Conservation (phyloP, 2,113 vertebrate species). For the Trichechus manatus region DNA sequence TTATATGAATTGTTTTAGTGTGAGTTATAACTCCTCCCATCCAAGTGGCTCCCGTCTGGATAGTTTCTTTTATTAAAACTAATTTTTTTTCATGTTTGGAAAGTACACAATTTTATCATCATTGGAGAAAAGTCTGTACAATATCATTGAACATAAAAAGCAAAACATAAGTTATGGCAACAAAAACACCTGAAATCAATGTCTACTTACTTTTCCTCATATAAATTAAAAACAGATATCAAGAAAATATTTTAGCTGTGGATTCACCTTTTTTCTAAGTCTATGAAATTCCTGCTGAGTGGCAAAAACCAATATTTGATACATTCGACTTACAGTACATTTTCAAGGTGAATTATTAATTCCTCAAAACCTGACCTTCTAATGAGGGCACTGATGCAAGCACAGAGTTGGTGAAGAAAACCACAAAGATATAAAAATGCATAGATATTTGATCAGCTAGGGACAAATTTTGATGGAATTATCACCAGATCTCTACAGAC, state of each 20-base stretch:
- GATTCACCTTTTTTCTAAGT: conserved; percentile 49
- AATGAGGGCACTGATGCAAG: conserved; percentile 61
- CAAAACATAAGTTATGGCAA: not conserved
- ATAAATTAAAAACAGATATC: conserved; percentile 24
- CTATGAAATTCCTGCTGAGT: conserved; percentile 63
- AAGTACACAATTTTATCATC: conserved; percentile 47
- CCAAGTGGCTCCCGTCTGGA: not conserved
- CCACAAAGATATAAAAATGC: conserved; percentile 68
- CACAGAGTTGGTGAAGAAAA: conserved; percentile 71
- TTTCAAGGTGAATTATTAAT: conserved; percentile 76
- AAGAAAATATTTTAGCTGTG: conserved; percentile 53
- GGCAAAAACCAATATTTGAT: conserved; percentile 51
- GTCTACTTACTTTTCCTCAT: conserved; percentile 44
- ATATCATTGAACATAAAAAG: conserved; percentile 50
- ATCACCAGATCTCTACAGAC: conserved; percentile 62
- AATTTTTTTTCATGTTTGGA: conserved; percentile 56
- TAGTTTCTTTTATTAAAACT: conserved; percentile 54
- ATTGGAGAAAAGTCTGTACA: conserved; percentile 62
- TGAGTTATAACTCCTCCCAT: not conserved
- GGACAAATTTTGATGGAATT: conserved; percentile 75
- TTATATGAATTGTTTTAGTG: not conserved
- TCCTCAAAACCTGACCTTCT: conserved; percentile 72
- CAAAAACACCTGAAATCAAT: conserved; percentile 58
- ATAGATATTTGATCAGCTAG: conserved; percentile 9
- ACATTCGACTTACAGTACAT: conserved; percentile 37